Conservation (phyloP, 1,140 invertebrate genomes). For the Caenorhabditis remanei region DNA sequence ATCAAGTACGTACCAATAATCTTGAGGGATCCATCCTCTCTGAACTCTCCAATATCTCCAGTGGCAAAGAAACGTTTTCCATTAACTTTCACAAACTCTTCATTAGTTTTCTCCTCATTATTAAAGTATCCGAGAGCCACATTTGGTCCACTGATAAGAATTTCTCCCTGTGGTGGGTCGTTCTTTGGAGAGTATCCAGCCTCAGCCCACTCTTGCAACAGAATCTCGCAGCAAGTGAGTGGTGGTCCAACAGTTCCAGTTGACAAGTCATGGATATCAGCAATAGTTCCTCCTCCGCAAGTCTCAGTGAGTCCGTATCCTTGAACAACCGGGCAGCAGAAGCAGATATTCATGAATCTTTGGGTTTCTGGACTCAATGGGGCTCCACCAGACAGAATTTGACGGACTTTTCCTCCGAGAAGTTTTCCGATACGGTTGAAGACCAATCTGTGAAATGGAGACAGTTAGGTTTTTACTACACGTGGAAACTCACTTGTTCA, state of each 20-base stretch:
- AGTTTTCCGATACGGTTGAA: constrained; percentile 86
- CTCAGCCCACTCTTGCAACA: constrained; percentile 93
- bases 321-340: constrained; percentile 90
- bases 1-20: constrained; percentile 87
- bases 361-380: constrained; percentile 95
- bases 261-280: constrained; percentile 84
- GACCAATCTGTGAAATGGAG: constrained; percentile 81
- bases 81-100: constrained; percentile 89
- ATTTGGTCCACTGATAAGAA: constrained; percentile 90
- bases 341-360: constrained; percentile 90
- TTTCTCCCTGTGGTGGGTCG: constrained; percentile 91
- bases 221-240: constrained; percentile 87
- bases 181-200: constrained; percentile 88
- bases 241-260: constrained; percentile 91
- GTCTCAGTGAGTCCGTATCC: constrained; percentile 98
- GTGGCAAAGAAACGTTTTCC: constrained; percentile 91
- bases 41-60: constrained; percentile 94
- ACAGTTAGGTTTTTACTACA: constrained; percentile 60
- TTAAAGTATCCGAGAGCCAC: constrained; percentile 95
- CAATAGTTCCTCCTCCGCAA: constrained; percentile 90
- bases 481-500: constrained; percentile 82
- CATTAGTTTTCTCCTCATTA: constrained; percentile 87
- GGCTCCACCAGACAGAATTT: constrained; percentile 92
- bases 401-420: constrained; percentile 88
- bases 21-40: constrained; percentile 90